Evolutionary conservation across 2,797 vertebrate species (phyloP), one percentile per base, ranked within the genome.

Genomic region (Sciurus vulgaris): DNA sequence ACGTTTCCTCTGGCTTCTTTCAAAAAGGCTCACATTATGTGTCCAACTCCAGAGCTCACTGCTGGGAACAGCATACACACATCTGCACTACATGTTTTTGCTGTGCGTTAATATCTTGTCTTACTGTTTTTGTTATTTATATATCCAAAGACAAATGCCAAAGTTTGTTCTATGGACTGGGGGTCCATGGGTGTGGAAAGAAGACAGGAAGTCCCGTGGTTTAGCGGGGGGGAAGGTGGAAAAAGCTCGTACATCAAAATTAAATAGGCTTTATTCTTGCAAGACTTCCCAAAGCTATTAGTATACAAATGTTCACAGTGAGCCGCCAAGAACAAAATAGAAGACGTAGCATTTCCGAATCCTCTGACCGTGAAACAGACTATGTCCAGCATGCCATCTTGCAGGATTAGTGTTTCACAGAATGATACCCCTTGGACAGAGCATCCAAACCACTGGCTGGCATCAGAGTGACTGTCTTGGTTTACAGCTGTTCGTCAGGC

Each of bases 71-170:
- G 30, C 0, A 0, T n/a, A 15, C 14, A 56, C 28, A 3, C 5
- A n/a, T 22, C 44, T 79, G 51, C 44, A 93, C 86, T 65, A 35
- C 2, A n/a, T 76, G 17, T 18, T 56, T 92, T 51, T 69, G 49
- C 85, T 92, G 0, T 61, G 10, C 38, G 26, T 61, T 91, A 67
- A 9, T 41, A 67, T 54, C 70, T 74, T 82, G 33, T 61, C 44
- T 96, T 86, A 28, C 14, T 81, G 33, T 86, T 79, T 91, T 83
- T 90, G 24, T 95, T 74, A 86, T 41, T 78, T 92, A 17, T 51
- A 44, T 41, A 87, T 73, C 26, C 7, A 14, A 88, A 14, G 11
- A 87, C 72, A 96, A 81, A 69, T 7, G 20, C 22, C 73, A 90
- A 87, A 33, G 6, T 89, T 61, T 87, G 2, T 67, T 73, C 77